Evolutionary conservation across 2,113 vertebrate genomes (phyloP).

Genomic region (Charina bottae): DNA sequence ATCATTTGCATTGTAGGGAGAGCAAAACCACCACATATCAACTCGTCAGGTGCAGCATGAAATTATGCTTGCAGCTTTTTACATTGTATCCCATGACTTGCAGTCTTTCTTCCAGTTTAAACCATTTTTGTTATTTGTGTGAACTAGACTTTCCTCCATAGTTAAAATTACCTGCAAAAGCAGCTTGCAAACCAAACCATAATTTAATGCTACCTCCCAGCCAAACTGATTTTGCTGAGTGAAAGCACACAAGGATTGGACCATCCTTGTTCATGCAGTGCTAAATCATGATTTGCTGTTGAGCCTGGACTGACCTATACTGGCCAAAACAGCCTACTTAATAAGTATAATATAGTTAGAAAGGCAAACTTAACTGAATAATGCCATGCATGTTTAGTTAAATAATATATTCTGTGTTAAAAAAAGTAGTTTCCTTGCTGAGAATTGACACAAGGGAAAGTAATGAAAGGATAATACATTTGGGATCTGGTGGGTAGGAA

Average conservation of each 20-base stretch:
- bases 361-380: background rate
- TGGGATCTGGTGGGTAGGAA: background rate
- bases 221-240: background rate
- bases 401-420: background rate
- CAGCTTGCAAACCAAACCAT: background rate
- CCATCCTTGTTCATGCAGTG: background rate
- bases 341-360: background rate
- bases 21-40: background rate
- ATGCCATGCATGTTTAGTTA: background rate
- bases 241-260: background rate
- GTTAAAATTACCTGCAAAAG: background rate
- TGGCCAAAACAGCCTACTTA: background rate
- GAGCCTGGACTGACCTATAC: background rate
- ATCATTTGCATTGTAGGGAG: background rate
- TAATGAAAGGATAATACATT: background rate
- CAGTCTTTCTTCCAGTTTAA: background rate
- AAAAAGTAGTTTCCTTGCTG: background rate
- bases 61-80: background rate
- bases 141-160: background rate
- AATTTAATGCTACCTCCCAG: background rate
- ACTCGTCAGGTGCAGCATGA: background rate
- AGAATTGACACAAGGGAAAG: background rate
- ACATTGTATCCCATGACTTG: background rate
- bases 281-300: background rate
- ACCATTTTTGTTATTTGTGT: background rate